These are phyloP conservation scores for Nasonovia ribisnigri DNA, from an alignment of 2,888 invertebrate species.

Conservation along the genomic window DNA sequence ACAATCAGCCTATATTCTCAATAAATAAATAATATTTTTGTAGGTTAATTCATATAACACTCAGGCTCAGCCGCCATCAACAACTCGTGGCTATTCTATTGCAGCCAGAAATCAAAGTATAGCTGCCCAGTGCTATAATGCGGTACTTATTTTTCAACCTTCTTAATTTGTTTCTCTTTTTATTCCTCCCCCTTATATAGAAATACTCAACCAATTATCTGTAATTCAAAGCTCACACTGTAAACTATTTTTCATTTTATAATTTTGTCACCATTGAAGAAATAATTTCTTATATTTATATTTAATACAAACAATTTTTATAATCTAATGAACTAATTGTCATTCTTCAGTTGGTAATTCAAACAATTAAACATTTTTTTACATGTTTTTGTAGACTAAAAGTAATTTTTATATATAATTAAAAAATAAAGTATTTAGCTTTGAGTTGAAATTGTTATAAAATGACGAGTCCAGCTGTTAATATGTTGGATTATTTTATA, in stretches of 20 bases:
- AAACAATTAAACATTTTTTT: neutral
- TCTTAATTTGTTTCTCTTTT: neutral
- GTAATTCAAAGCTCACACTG: neutral
- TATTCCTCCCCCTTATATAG: neutral
- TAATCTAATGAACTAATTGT: neutral
- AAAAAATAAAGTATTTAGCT: neutral
- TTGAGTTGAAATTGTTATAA: neutral
- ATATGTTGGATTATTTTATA: neutral
- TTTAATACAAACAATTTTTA: neutral
- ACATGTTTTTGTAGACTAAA: neutral
- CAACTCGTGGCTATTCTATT: constrained; percentile 43
- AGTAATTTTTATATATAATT: neutral
- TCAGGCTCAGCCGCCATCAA: neutral
- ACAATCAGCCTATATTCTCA: neutral
- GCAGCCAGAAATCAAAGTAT: constrained; percentile 45
- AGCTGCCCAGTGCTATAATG: constrained; percentile 57
- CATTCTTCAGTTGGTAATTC: neutral
- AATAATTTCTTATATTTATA: neutral
- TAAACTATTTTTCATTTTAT: neutral
- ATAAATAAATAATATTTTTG: constrained; percentile 52
- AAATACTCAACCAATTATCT: neutral
- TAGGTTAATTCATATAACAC: constrained; percentile 54
- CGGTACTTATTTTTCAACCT: constrained; percentile 34
- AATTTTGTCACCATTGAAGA: neutral
- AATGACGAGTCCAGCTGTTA: neutral